These are phyloP conservation scores for Acanthoscelides obtectus DNA, from an alignment of 2,888 invertebrate genomes.

Conservation along the genomic window DNA sequence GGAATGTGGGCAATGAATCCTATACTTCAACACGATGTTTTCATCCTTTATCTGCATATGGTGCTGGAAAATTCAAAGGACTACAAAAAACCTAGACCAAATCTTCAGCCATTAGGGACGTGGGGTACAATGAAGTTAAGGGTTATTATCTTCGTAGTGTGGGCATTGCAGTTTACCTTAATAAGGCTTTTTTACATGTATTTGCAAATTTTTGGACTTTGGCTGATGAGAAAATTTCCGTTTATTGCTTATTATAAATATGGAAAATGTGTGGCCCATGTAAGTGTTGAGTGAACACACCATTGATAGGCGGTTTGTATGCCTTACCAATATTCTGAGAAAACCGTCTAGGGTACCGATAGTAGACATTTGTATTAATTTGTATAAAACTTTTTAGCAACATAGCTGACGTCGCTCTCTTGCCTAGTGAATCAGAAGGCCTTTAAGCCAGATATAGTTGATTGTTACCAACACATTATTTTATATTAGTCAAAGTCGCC, in stretches of 20 bases:
- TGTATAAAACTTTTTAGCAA: no score
- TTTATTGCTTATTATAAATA: constrained; percentile 62
- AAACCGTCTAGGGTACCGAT: no score
- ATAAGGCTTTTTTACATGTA: constrained; percentile 58
- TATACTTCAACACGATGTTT: constrained; percentile 54
- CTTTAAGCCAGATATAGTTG: not conserved
- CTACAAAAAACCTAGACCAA: constrained; percentile 8
- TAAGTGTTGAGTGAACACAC: constrained; percentile 29
- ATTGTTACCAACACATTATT: not conserved
- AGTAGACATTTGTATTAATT: no score
- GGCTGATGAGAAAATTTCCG: constrained; percentile 62
- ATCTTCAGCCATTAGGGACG: constrained; percentile 15
- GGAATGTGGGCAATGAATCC: constrained; percentile 69
- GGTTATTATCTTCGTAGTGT: constrained; percentile 17
- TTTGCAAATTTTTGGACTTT: constrained; percentile 54
- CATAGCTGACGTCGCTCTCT: not conserved
- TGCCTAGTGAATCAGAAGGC: not conserved
- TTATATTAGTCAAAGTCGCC: no score
- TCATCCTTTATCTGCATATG: constrained; percentile 46
- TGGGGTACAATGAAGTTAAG: constrained; percentile 17
- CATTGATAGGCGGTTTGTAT: no score
- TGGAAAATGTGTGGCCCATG: constrained; percentile 57
- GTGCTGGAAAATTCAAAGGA: constrained; percentile 19
- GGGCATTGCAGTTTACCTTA: constrained; percentile 41
- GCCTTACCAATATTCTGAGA: no score